Evolutionary conservation across 2,113 vertebrate genomes (phyloP), one percentile per base, ranked within the genome.

Genomic region (Myotis brandtii): DNA sequence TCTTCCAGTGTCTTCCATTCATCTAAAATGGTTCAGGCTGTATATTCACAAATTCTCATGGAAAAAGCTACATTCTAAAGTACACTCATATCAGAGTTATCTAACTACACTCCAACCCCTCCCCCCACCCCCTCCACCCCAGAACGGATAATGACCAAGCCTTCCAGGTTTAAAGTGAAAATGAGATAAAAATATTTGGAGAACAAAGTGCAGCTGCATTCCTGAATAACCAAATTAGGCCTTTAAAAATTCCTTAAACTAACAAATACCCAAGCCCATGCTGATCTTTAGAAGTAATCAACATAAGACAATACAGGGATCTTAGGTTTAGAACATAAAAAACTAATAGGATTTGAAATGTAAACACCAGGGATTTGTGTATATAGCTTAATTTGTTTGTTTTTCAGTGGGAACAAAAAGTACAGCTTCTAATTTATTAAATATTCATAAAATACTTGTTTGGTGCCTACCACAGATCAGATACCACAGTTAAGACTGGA

Each of bases 351-450:
- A 76, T 92, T 83, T 92, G 20, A 66, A 81, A 87, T 70, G 25
- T n/a, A 92, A 92, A 87, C 62, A 72, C 10, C 6, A 54, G 43
- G 37, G 14, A 92, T 64, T 76, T 86, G 62, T 75, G 1, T 30
- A 66, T 66, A 34, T 48, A 95, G 20, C 12, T 86, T 94, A 43
- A 21, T 67, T 75, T 93, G 46, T 76, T 59, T 79, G 8, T 37
- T 23, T 82, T 83, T 70, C 21, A 62, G 13, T 34, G n/a, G 32
- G n/a, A 92, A 80, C 37, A 70, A 84, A 76, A 84, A 50, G 30
- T 79, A 85, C 13, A 92, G 13, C 11, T 54, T 91, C 62, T 86
- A 54, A 88, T 34, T 75, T 89, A 95, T 52, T 93, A 64, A 83
- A n/a, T 43, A 80, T 52, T 90, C 5, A 16, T 54, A 72, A 84